phyloP scores from a whole-genome alignment of 2,113 vertebrate species.

The Delphinapterus leucas region DNA sequence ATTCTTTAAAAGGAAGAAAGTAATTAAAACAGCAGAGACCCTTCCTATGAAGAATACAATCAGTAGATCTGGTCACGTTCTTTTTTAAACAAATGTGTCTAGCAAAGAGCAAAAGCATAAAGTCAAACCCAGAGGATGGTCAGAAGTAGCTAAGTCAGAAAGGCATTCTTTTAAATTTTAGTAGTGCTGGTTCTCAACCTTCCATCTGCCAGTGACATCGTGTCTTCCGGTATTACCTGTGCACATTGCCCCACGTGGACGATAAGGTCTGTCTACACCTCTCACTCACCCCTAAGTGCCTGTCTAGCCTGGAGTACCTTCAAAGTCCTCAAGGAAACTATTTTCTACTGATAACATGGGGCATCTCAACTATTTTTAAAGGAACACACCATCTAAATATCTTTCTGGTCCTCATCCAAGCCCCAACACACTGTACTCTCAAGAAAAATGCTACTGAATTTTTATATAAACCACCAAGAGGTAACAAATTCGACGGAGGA shows the following conservation, averaged over 20 bases:
- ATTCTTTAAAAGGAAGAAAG: background rate
- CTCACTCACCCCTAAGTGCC: background rate
- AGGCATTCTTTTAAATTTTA: background rate
- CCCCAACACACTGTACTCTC: background rate
- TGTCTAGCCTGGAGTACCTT: background rate
- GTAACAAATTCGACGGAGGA: background rate
- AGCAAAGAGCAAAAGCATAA: background rate
- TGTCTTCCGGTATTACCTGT: background rate
- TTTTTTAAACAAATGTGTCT: background rate
- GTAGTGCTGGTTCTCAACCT: no score
- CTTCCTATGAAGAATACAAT: background rate
- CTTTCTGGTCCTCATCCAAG: background rate
- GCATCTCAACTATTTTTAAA: background rate
- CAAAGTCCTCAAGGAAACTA: background rate
- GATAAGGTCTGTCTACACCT: fast-evolving
- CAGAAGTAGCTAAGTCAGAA: background rate
- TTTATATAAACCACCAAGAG: background rate
- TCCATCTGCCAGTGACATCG: fast-evolving
- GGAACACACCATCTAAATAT: background rate
- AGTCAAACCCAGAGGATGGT: background rate
- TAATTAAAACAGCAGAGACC: background rate
- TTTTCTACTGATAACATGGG: background rate
- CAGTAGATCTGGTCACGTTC: background rate
- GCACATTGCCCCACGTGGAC: fast-evolving
- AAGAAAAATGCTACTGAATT: background rate